phyloP scores from a whole-genome alignment of 2,113 vertebrate genomes.

The Madoqua kirkii region DNA sequence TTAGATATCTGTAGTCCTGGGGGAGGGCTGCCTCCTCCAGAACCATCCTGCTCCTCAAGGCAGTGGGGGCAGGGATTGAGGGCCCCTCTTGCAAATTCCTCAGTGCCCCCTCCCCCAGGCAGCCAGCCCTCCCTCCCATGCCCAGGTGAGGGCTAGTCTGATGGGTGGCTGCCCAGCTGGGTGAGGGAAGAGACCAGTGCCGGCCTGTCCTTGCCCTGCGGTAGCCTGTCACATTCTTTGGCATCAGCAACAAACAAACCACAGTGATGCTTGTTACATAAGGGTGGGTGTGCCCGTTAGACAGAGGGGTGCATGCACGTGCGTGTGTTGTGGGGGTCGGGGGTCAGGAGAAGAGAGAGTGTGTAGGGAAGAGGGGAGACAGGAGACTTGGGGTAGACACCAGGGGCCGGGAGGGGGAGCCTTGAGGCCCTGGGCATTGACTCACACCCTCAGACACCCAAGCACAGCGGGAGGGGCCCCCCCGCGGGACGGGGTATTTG shows the following conservation, averaged over 20 bases:
- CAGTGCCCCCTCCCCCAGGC: background rate
- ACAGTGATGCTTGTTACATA: background rate
- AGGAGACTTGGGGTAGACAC: background rate
- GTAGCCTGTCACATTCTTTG: background rate
- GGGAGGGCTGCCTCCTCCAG: background rate
- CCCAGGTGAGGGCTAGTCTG: background rate
- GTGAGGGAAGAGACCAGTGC: background rate
- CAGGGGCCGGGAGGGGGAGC: background rate
- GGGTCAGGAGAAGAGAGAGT: background rate
- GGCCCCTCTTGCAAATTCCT: background rate
- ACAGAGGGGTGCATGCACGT: accelerated
- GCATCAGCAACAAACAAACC: background rate
- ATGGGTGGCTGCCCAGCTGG: background rate
- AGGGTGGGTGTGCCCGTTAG: background rate
- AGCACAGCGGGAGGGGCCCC: background rate
- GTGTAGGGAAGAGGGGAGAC: too few species aligned
- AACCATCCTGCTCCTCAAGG: background rate
- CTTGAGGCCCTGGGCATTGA: background rate
- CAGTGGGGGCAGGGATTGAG: background rate
- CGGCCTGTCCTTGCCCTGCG: background rate
- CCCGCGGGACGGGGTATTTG: background rate
- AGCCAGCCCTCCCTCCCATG: background rate
- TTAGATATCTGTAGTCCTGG: background rate
- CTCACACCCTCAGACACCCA: accelerated
- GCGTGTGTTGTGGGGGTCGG: accelerated